Evolutionary conservation across 1,140 invertebrate genomes (phyloP), one percentile per base, ranked within the genome.

Genomic region (Acromyrmex echinatior): DNA sequence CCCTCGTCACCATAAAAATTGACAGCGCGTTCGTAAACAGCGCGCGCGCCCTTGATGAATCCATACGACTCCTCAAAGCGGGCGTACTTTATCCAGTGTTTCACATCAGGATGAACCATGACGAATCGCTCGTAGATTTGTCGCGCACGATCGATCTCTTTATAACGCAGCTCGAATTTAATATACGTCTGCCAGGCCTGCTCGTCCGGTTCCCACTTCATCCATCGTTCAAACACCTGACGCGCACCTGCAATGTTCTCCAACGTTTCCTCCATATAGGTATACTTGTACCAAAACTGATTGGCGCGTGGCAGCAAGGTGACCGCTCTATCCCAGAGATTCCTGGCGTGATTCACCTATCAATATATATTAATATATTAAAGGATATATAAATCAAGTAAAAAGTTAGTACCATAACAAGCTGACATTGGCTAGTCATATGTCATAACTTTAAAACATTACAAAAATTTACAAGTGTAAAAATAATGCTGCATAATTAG

Each of bases 211-310:
- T 99, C 98, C 99, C 99, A 99, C 96, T 99, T 99, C 99, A 99
- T 99, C 99, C 99, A 99, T 56, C 99, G 96, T 95, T 99, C 99
- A 96, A 99, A 99, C 1, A 99, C 98, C 96, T 98, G 96, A 39
- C 97, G 95, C 0, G 96, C 95, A 82, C 97, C 98, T 87, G 99
- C 98, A 88, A 99, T 97, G 96, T 99, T 99, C 93, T 98, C 98
- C 80, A 99, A 95, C 98, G 99, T 99, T 96, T 99, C 99, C 95
- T 99, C 99, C 99, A 99, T 99, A 92, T 99, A 99, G 12, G 98
- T 99, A 93, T 99, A 99, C 94, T 99, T 99, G 95, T 99, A 99
- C 99, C 99, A 99, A 95, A 99, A 99, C 95, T 99, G 99, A 94
- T 99, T 99, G 0, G 99, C 99, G 89, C 99, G 96, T 1, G 99